Evolutionary conservation across 2,113 vertebrate species (phyloP).

Genomic region (Chaetodon trifascialis): DNA sequence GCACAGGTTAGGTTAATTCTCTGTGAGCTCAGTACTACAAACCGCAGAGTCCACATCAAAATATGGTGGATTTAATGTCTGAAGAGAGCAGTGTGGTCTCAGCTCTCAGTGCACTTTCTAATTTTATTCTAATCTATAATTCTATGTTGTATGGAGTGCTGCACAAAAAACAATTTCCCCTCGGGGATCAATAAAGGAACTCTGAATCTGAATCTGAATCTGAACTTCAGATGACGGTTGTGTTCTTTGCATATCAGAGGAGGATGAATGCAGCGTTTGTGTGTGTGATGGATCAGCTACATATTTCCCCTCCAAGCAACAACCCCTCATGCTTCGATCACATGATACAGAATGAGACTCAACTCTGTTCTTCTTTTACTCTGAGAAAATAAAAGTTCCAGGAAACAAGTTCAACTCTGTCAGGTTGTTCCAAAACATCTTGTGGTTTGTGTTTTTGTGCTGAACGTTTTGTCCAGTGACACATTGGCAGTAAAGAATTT

Average conservation of each 20-base stretch:
- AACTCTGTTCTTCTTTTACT: neutral
- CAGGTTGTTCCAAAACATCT: neutral
- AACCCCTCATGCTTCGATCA: neutral
- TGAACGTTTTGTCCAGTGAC: neutral
- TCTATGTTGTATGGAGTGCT: too few relatives aligned
- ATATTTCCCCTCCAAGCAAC: neutral
- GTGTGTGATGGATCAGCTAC: neutral
- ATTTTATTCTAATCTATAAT: too few relatives aligned
- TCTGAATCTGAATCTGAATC: too few relatives aligned
- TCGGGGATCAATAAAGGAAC: too few relatives aligned
- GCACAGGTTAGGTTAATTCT: too few relatives aligned
- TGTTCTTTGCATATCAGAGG: neutral
- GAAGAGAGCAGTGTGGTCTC: too few relatives aligned
- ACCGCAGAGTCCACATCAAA: too few relatives aligned
- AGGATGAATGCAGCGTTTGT: neutral
- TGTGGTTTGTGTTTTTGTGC: neutral
- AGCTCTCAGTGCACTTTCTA: too few relatives aligned
- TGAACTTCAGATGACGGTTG: neutral
- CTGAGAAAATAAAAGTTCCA: neutral
- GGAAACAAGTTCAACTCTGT: neutral
- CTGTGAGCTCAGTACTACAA: too few relatives aligned
- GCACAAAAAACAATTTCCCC: too few relatives aligned
- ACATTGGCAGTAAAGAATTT: neutral
- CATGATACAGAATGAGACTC: neutral
- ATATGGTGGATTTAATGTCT: too few relatives aligned